Conservation (phyloP, 1,140 invertebrate species). For the Psix sp. region DNA sequence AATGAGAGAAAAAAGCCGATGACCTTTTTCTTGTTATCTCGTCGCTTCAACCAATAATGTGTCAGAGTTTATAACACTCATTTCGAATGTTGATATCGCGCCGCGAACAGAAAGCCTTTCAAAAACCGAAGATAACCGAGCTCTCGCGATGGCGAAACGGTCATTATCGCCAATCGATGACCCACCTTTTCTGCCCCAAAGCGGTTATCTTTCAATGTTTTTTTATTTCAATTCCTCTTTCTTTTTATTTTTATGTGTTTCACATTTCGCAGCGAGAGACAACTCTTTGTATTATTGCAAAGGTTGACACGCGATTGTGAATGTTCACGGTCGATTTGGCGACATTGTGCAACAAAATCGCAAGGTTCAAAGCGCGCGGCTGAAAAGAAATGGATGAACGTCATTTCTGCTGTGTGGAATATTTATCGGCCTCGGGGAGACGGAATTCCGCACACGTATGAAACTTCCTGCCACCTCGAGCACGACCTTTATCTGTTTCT, state of each 20-base stretch:
- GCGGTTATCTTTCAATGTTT: not conserved
- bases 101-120: conserved; percentile 11
- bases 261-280: not conserved
- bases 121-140: conserved; percentile 21
- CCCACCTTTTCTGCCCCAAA: conserved; percentile 2
- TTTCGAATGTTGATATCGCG: conserved; percentile 11
- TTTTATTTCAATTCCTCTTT: not conserved
- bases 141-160: conserved; percentile 6
- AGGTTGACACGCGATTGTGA: not conserved
- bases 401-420: conserved; percentile 18
- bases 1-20: conserved; percentile 8
- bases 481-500: conserved; percentile 68
- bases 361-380: conserved; percentile 29
- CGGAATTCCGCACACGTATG: conserved; percentile 64
- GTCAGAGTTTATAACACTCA: conserved; percentile 24
- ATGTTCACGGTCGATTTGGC: not conserved
- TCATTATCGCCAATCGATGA: conserved; percentile 20
- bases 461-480: conserved; percentile 61
- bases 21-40: conserved; percentile 36
- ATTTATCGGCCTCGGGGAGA: conserved; percentile 17
- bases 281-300: too few species aligned
- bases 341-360: too few species aligned
- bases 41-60: conserved; percentile 26
- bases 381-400: conserved; percentile 33
- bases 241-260: not conserved